Conservation (phyloP, 2,888 invertebrate species). For the Tinea pellionella region DNA sequence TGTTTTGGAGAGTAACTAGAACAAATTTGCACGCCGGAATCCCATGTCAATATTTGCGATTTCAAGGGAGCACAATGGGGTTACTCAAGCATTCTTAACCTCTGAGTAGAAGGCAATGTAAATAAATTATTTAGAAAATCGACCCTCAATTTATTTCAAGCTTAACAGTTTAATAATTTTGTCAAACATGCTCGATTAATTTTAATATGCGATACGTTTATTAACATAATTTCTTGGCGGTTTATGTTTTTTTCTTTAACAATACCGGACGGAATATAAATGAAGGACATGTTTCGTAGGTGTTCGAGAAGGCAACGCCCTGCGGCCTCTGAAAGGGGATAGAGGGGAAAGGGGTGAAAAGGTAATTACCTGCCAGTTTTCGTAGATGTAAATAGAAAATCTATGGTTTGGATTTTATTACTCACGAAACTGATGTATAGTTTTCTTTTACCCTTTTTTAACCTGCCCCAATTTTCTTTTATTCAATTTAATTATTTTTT, state of each 20-base stretch:
- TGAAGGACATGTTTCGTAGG: slow-evolving; percentile 33
- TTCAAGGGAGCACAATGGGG: slow-evolving; percentile 1
- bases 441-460: background rate
- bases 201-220: background rate
- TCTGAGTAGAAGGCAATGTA: background rate
- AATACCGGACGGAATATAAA: slow-evolving; percentile 27
- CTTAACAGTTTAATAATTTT: background rate
- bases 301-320: slow-evolving; percentile 28
- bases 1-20: background rate
- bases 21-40: background rate
- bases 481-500: background rate
- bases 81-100: background rate
- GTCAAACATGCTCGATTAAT: background rate
- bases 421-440: background rate
- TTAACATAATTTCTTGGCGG: slow-evolving; percentile 18
- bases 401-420: slow-evolving; percentile 3
- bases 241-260: slow-evolving; percentile 33
- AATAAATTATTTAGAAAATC: background rate
- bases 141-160: background rate
- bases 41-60: slow-evolving; percentile 2
- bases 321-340: slow-evolving; percentile 36
- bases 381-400: slow-evolving; percentile 12
- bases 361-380: slow-evolving; percentile 37
- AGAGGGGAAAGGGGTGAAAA: slow-evolving; percentile 47
- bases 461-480: background rate